Evolutionary conservation across 2,888 invertebrate genomes (phyloP), one percentile per base, ranked within the genome.

Genomic region (Cephus spinipes): DNA sequence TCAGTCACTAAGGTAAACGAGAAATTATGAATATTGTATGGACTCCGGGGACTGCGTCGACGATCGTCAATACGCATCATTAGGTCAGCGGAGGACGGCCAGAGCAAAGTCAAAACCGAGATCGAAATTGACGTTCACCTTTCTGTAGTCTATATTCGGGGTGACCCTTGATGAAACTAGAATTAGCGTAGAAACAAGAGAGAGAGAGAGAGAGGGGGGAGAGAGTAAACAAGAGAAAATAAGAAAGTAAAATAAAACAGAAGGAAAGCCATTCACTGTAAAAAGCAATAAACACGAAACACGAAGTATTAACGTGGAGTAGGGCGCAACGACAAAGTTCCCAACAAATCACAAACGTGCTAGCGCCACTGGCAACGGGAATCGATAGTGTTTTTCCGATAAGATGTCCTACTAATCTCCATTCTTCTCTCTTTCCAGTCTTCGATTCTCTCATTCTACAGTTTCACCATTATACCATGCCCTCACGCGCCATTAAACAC

Each of bases 261-360:
- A 55, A 2, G 55, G 15, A 55, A 55, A 55, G 23, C 2, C 9
- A 23, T 55, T 23, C 55, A 55, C 40, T 23, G 23, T 55, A 55
- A 33, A 23, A 71, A 71, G 40, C 68, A 76, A 81, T 78, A 79
- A 78, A 80, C 81, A 79, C 80, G 79, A 83, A 84, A 82, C 83
- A 84, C 82, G 83, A 83, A 85, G 83, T 83, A 83, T 83, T 83
- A 84, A 84, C 81, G 78, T 78, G 76, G 73, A 73, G 34, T 55
- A 33, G 15, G 71, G 12, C 31, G 12, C 71, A 33, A 31, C 23
- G 71, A 31, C 31, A 23, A 71, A 71, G 31, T 55, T 55, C 55
- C 55, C 69, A 69, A 69, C 33, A 73, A 77, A 78, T 78, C 68
- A 76, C 36, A 76, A 78, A 78, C 78, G 76, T 73, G 76, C 15